Evolutionary conservation across 1,140 invertebrate genomes (phyloP).

Genomic region (Euura lappo): DNA sequence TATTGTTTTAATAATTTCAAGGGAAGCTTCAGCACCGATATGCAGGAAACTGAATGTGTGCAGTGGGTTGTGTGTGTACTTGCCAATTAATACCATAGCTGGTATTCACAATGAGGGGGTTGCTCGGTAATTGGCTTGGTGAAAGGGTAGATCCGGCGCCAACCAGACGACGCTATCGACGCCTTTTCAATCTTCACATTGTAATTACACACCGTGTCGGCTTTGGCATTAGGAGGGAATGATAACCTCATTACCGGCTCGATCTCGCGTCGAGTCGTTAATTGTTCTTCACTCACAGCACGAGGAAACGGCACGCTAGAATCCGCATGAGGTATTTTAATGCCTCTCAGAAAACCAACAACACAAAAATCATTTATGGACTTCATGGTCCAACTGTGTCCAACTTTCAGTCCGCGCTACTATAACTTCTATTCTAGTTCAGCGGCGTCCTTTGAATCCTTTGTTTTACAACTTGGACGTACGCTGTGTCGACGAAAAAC

Average conservation of each 20-base stretch:
- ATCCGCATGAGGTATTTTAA: too few relatives aligned
- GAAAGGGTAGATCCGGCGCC: not conserved
- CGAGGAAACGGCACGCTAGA: not conserved
- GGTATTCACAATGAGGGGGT: not conserved
- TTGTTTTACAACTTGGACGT: conserved; percentile 51
- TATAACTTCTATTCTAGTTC: not conserved
- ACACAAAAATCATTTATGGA: too few relatives aligned
- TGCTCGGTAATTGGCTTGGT: not conserved
- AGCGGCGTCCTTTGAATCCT: conserved; percentile 42
- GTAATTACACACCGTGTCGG: not conserved
- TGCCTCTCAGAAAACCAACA: too few relatives aligned
- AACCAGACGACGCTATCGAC: not conserved
- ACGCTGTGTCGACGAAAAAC: conserved; percentile 55
- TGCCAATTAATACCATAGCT: too few relatives aligned
- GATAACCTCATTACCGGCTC: conserved; percentile 1
- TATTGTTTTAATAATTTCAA: too few relatives aligned
- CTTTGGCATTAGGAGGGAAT: not conserved
- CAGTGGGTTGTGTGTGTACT: too few relatives aligned
- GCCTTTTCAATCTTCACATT: not conserved
- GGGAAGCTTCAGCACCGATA: too few relatives aligned
- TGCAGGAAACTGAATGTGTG: too few relatives aligned
- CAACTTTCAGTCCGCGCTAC: too few relatives aligned
- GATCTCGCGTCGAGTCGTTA: not conserved
- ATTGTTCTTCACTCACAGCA: too few relatives aligned
- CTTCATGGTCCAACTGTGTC: too few relatives aligned